Conservation (phyloP, 2,888 invertebrate genomes). For the Cosmorhoe ocellata region DNA sequence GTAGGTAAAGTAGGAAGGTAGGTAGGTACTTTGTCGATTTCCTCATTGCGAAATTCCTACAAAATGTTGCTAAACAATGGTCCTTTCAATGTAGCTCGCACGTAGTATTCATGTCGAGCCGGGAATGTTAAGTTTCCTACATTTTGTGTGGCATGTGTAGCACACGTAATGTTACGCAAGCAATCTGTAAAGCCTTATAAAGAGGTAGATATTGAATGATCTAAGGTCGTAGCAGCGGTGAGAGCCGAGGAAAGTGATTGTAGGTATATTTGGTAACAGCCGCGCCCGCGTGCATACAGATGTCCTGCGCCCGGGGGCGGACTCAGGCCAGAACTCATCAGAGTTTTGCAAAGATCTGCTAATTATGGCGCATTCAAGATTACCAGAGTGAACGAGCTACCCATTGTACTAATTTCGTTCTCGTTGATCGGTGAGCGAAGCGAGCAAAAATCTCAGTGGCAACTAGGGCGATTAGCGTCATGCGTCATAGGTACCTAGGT, state of each 20-base stretch:
- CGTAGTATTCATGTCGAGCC: conserved; percentile 18
- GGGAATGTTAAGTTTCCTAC: conserved; percentile 19
- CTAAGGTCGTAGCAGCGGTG: conserved; percentile 44
- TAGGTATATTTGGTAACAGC: conserved; percentile 64
- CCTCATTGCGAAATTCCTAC: conserved; percentile 28
- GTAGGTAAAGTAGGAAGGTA: too few species aligned
- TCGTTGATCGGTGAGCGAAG: too few species aligned
- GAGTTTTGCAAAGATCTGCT: too few species aligned
- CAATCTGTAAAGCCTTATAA: conserved; percentile 7
- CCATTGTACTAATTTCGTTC: too few species aligned
- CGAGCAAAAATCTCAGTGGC: too few species aligned
- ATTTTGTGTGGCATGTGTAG: conserved; percentile 13
- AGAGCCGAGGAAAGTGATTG: conserved; percentile 75
- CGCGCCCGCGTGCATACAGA: conserved; percentile 43
- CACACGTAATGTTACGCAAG: conserved; percentile 22
- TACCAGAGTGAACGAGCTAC: not conserved
- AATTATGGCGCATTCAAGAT: too few species aligned
- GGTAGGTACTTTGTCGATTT: conserved; percentile 20
- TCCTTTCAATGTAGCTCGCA: conserved; percentile 24
- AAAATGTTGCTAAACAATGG: conserved; percentile 24
- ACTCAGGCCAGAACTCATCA: conserved; percentile 32
- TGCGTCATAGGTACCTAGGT: too few species aligned
- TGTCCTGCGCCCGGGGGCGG: conserved; percentile 48
- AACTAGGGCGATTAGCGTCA: too few species aligned
- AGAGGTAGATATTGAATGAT: conserved; percentile 25